Evolutionary conservation across 2,113 vertebrate genomes (phyloP).

Genomic region (Natator depressus): DNA sequence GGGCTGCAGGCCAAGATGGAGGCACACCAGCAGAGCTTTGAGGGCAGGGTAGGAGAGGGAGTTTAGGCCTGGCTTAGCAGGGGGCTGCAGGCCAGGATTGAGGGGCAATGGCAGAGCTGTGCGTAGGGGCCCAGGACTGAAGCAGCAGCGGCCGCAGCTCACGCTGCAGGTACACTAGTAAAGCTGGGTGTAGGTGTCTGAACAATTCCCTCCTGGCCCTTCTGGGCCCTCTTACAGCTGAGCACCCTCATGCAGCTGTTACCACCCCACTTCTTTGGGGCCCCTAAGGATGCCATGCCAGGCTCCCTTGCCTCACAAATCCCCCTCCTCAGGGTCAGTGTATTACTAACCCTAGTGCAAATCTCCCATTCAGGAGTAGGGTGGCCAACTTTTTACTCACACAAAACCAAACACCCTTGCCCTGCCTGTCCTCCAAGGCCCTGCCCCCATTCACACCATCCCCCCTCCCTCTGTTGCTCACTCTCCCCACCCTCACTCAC

Average conservation of each 20-base stretch:
- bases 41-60: too few species aligned
- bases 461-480: too few species aligned
- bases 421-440: too few species aligned
- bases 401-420: too few species aligned
- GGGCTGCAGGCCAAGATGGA: neutral
- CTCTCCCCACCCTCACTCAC: too few species aligned
- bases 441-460: too few species aligned
- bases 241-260: neutral
- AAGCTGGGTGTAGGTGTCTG: fast-evolving
- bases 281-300: neutral
- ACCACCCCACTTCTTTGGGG: neutral
- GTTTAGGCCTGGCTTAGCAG: too few species aligned
- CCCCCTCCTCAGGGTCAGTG: neutral
- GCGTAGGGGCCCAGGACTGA: neutral
- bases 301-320: neutral
- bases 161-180: neutral
- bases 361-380: too few species aligned
- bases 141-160: neutral
- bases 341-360: neutral
- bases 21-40: neutral
- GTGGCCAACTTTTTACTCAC: too few species aligned
- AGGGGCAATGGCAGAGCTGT: neutral
- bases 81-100: neutral
- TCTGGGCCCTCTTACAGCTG: too few species aligned
- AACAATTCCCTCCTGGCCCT: neutral